Percentiles rank a stretch among this genome's conserved stretches.
These are phyloP conservation scores for Sesia bembeciformis DNA, from an alignment of 2,888 invertebrate species.

Conservation along the genomic window DNA sequence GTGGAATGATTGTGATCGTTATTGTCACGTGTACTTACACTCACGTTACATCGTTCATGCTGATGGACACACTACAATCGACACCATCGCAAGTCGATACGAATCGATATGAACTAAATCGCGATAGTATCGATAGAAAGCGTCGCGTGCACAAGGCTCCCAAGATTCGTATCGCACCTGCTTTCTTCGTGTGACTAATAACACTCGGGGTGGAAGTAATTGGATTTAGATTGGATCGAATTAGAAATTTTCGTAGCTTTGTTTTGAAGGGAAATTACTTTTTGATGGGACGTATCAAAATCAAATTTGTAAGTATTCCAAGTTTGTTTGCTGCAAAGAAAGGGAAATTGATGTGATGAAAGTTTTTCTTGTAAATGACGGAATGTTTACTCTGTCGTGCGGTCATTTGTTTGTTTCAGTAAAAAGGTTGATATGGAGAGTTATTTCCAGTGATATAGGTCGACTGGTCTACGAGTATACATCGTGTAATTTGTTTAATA, in stretches of 20 bases:
- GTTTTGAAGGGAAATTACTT: constrained; percentile 59
- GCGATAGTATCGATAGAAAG: neutral
- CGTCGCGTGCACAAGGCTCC: constrained; percentile 10
- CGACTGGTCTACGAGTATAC: no score
- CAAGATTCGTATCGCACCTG: constrained; percentile 23
- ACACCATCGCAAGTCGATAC: no score
- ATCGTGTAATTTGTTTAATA: no score
- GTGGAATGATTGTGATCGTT: no score
- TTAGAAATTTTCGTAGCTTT: constrained; percentile 60
- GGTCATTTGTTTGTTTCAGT: no score
- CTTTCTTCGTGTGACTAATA: constrained; percentile 38
- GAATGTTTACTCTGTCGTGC: neutral
- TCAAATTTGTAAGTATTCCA: constrained; percentile 32
- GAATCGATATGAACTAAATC: no score
- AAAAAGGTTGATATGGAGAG: no score
- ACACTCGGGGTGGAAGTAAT: constrained; percentile 53
- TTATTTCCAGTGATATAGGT: no score
- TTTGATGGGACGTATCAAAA: constrained; percentile 66
- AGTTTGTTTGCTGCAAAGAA: neutral
- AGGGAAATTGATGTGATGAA: neutral
- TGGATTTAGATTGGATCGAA: constrained; percentile 67
- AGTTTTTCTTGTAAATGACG: neutral
- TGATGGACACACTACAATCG: no score
- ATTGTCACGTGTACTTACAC: no score
- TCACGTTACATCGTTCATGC: no score